Evolutionary conservation across 64 coral and sea anemone genomes (phyloP), one percentile per base, ranked within the genome.

Genomic region (Trachythela sp.): DNA sequence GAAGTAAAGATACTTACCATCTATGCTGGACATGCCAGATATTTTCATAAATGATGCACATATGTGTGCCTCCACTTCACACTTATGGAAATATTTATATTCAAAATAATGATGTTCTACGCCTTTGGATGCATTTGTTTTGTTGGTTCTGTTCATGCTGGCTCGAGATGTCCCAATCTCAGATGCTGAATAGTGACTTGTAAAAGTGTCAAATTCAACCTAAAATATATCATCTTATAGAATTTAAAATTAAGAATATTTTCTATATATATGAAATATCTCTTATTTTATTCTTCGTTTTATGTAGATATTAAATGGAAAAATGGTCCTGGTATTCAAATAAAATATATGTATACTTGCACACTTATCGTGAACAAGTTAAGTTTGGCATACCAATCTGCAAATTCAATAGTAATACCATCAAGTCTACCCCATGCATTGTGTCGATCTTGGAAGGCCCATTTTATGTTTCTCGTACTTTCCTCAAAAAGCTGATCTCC

Each of bases 1-100:
- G 42, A 6, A 45, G 4, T 45, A 11, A 45, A 11, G 4, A 11
- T 45, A 45, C 42, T 68, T 22, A 68, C 59, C 59, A n/a, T 22
- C 20, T 14, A 68, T 22, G 59, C 30, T 68, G 2, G 20, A 2
- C 59, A 68, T 68, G 2, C 18, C 59, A 35, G 75, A 80, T 29
- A 80, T 80, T 80, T 80, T 30, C 75, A 80, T 80, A 29, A 80
- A 80, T 35, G 75, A 80, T 37, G 75, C 75, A 40, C 75, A 80
- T 17, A 72, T 72, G 7, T 72, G 68, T 2, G 75, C 75, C 30
- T 80, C 75, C 20, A 80, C 33, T 37, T 80, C 75, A 80, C 75
- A 35, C 8, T 37, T 3, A 30, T 80, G 75, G 20, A 80, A 80
- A 17, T 80, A n/a, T 80, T 80, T 80, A 22, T 80, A 80, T 15